phyloP scores from a whole-genome alignment of 2,113 vertebrate genomes.

The Gymnogyps californianus region DNA sequence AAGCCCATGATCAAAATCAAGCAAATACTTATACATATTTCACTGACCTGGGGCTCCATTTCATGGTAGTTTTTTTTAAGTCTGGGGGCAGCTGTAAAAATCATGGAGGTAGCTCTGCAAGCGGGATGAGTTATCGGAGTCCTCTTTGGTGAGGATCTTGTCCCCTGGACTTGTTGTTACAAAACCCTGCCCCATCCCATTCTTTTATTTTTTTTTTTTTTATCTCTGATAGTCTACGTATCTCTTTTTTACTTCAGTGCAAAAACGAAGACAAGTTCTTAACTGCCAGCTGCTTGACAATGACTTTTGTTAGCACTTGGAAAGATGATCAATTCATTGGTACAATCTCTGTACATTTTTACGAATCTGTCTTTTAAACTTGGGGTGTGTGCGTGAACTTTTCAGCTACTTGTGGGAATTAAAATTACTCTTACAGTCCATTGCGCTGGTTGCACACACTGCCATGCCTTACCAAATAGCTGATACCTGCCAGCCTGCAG shows the following conservation, averaged over 20 bases:
- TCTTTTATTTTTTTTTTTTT: not conserved
- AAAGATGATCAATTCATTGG: not conserved
- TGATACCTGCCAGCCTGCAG: not conserved
- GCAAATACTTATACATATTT: not conserved
- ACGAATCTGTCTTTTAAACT: not conserved
- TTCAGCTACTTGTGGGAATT: not conserved
- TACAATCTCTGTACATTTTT: not conserved
- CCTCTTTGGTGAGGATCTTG: not conserved
- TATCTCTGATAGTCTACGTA: no score
- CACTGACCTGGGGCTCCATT: not conserved
- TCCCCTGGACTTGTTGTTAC: not conserved
- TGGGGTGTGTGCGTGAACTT: not conserved
- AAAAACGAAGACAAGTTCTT: not conserved
- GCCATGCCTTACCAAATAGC: not conserved
- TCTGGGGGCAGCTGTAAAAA: not conserved
- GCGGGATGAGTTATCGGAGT: not conserved
- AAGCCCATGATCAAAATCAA: not conserved
- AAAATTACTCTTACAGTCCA: not conserved
- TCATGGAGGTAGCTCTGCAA: not conserved
- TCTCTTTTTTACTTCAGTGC: not conserved
- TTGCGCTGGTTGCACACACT: accelerated
- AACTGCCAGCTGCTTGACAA: not conserved
- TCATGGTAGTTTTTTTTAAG: not conserved
- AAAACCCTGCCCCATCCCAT: not conserved
- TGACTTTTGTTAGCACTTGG: not conserved